These are phyloP conservation scores for Anoura caudifer DNA, from an alignment of 2,113 vertebrate genomes.

Conservation along the genomic window DNA sequence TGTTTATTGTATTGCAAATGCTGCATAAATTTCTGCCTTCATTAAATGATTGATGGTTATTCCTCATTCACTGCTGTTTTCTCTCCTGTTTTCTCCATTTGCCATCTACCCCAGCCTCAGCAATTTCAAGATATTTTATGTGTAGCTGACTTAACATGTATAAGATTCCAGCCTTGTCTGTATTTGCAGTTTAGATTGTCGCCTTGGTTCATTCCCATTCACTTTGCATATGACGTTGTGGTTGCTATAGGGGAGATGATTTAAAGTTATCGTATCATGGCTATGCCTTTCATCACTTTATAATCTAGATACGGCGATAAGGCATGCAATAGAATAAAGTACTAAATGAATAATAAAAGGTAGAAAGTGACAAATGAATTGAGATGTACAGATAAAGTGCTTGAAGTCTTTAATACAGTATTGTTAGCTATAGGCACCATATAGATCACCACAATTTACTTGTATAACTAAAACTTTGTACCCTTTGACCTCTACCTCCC, in stretches of 20 bases:
- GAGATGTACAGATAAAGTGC: not conserved
- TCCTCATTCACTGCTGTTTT: too few species aligned
- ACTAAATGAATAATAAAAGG: not conserved
- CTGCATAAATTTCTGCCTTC: not conserved
- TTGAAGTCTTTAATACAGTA: too few species aligned
- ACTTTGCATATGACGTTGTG: not conserved
- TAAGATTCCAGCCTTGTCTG: not conserved
- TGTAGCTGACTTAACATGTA: too few species aligned
- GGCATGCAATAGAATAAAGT: not conserved
- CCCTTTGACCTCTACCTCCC: not conserved
- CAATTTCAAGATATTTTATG: accelerated
- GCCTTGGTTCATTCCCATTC: not conserved
- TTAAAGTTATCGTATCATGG: not conserved
- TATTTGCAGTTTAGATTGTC: not conserved
- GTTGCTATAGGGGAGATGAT: not conserved
- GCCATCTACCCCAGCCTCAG: not conserved
- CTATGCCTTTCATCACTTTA: not conserved
- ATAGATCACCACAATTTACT: not conserved
- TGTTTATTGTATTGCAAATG: not conserved
- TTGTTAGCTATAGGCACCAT: not conserved
- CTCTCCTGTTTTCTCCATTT: accelerated
- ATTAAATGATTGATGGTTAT: accelerated
- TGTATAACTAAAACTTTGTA: not conserved
- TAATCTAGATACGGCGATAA: not conserved
- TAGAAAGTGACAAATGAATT: not conserved